Base-by-base conservation (phyloP, 2,888 invertebrate species). In the Clitarchus hookeri region DNA sequence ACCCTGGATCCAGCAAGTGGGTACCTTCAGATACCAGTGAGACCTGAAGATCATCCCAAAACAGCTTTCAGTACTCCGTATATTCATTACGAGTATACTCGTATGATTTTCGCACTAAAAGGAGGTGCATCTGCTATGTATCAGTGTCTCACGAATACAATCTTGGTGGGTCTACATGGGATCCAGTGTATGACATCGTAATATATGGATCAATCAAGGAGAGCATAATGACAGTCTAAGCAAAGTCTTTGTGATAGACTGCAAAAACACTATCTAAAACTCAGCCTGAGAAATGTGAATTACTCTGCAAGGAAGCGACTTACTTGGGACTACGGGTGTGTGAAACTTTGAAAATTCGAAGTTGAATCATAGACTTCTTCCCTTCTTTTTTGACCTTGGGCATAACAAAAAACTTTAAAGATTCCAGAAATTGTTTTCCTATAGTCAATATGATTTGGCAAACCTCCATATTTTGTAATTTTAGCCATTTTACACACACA, bases 131-230 rank as follows among this genome's bases (percentile, higher is more conserved):
- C 84, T 23, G 53, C 27, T 11, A 85, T 78, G 11, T 85, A 85
- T 85, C 86, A 83, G 36, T 25, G 53, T 2, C n/a, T 85, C 6
- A 83, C 83, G 83, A 9, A 44, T 82, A 85, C 44, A 23, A 26
- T 85, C 6, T 82, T 82, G n/a, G n/a, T 26, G 0, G 44, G 23
- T 23, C 48, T 82, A 36, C 19, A 36, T 23, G 85, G 85, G 4
- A 26, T 27, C 4, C 8, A 79, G 19, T 88, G 88, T 79, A 89
- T 77, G 88, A 89, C 83, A 85, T 88, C 12, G 85, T 89, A 6
- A 25, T 82, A 0, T 53, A 83, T n/a, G 85, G 85, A 54, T n/a
- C 12, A 27, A 48, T n/a, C 48, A 53, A 44, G 25, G 6, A 9
- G 44, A 79, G 25, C 79, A 85, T n/a, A 85, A 79, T 12, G 23